Evolutionary conservation across 1,140 invertebrate genomes (phyloP).

Genomic region (Drosophila serrata): DNA sequence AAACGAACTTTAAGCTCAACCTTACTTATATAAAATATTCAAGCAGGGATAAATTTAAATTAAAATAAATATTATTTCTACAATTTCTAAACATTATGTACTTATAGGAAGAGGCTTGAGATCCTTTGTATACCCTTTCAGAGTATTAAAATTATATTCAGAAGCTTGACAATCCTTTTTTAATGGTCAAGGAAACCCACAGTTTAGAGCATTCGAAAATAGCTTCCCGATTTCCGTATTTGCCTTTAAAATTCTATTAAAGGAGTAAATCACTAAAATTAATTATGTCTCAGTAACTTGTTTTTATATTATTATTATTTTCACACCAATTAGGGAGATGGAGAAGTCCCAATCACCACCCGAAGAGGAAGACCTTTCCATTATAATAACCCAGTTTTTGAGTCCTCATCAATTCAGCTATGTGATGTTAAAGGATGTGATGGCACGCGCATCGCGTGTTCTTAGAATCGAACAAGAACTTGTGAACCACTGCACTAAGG

Average conservation of each 20-base stretch:
- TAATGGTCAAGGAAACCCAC: too few relatives aligned
- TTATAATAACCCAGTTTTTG: slow-evolving; percentile 44
- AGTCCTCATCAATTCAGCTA: slow-evolving; percentile 57
- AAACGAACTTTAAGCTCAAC: slow-evolving; percentile 47
- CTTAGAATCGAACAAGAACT: slow-evolving; percentile 24
- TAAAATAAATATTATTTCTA: not conserved
- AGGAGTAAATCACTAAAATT: too few relatives aligned
- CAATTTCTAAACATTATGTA: not conserved
- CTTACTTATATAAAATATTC: slow-evolving; percentile 8
- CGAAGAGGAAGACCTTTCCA: not conserved
- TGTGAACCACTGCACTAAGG: not conserved
- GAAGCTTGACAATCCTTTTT: too few relatives aligned
- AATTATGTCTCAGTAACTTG: too few relatives aligned
- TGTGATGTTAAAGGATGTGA: slow-evolving; percentile 19
- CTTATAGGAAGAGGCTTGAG: not conserved
- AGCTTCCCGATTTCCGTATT: too few relatives aligned
- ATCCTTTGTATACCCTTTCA: too few relatives aligned
- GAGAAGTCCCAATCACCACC: too few relatives aligned
- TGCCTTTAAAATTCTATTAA: too few relatives aligned
- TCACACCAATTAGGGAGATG: not conserved
- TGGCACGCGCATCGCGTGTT: not conserved
- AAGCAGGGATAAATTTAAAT: not conserved
- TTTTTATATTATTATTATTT: not conserved
- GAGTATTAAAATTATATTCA: too few relatives aligned
- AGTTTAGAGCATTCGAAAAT: too few relatives aligned